These are phyloP conservation scores for Amblyteles armatorius DNA, from an alignment of 2,888 invertebrate species.

Conservation along the genomic window DNA sequence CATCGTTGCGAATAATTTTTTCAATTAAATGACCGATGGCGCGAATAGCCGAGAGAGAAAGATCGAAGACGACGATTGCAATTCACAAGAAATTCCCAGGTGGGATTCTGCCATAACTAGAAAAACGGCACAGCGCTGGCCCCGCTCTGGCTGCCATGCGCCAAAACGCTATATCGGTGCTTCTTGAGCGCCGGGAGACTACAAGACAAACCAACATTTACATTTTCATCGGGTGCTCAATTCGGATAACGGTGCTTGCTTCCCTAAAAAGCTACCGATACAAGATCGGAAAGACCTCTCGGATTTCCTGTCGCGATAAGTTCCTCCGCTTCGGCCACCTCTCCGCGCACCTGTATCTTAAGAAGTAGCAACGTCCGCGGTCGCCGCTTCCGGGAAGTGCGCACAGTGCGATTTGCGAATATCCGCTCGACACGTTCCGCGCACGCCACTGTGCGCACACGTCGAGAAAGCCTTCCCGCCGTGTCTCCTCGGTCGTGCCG, in stretches of 20 bases:
- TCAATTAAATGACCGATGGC: too few relatives aligned
- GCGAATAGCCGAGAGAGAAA: too few relatives aligned
- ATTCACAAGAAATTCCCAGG: too few relatives aligned
- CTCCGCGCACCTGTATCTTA: not conserved
- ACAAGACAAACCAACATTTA: not conserved
- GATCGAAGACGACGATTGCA: too few relatives aligned
- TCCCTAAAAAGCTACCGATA: slow-evolving; percentile 31
- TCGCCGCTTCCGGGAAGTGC: slow-evolving; percentile 39
- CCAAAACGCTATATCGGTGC: too few relatives aligned
- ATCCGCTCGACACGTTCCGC: slow-evolving; percentile 21
- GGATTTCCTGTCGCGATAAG: slow-evolving; percentile 54
- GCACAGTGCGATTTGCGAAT: slow-evolving; percentile 35
- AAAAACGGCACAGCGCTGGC: too few relatives aligned
- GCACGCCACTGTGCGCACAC: slow-evolving; percentile 8
- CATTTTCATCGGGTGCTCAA: not conserved
- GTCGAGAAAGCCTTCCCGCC: slow-evolving; percentile 5
- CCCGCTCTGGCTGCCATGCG: too few relatives aligned
- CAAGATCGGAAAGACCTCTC: slow-evolving; percentile 24
- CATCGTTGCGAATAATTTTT: too few relatives aligned
- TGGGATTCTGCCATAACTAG: too few relatives aligned
- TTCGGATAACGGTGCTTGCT: not conserved
- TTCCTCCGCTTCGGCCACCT: not conserved
- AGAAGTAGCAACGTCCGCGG: not conserved
- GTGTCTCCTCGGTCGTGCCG: not conserved
- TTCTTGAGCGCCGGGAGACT: not conserved